These are phyloP conservation scores for Cephalotes varians DNA, from an alignment of 2,888 invertebrate genomes.

Conservation along the genomic window DNA sequence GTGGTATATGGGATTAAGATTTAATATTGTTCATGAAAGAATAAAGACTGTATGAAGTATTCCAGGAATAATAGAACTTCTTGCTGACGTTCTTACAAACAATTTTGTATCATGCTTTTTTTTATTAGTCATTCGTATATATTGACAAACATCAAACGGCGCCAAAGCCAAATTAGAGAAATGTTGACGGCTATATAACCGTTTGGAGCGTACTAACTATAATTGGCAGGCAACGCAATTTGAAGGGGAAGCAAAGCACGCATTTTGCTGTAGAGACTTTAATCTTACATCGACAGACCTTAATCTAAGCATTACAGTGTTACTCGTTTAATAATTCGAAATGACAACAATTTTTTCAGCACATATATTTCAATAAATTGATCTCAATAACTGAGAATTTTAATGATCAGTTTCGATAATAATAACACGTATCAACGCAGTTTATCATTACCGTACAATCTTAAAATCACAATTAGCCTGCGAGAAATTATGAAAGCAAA, in stretches of 20 bases:
- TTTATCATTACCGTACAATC: background rate
- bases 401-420: background rate
- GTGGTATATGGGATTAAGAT: no score
- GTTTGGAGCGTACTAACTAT: slow-evolving; percentile 18
- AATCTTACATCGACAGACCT: background rate
- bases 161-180: slow-evolving; percentile 19
- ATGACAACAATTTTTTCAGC: background rate
- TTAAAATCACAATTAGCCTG: background rate
- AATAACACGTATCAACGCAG: background rate
- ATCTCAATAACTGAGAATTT: background rate
- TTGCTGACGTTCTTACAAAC: background rate
- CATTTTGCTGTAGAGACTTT: background rate
- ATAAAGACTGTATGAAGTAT: background rate
- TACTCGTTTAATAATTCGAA: background rate
- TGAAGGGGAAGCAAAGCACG: background rate
- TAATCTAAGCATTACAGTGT: background rate
- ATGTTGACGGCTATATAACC: background rate
- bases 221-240: slow-evolving; percentile 33
- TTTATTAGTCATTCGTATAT: background rate
- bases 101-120: background rate
- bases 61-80: background rate
- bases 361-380: background rate
- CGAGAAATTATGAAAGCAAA: background rate
- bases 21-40: background rate
- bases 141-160: background rate